Evolutionary conservation across 2,113 vertebrate genomes (phyloP), one percentile per base, ranked within the genome.

Genomic region (Cinclus mexicanus): DNA sequence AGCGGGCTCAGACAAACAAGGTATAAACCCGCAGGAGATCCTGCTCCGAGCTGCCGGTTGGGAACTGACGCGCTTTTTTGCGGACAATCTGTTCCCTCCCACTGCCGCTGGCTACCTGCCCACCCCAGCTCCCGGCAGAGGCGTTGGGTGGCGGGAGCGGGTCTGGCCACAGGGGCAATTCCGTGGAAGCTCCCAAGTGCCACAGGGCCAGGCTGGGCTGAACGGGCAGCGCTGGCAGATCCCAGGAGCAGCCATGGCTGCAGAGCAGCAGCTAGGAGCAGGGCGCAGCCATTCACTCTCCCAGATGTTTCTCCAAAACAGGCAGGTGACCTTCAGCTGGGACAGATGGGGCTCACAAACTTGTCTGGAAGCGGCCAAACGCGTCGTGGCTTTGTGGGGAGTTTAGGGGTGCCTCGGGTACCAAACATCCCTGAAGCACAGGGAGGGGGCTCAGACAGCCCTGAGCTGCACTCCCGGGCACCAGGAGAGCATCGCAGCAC

Each of bases 381-480:
- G 6, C 15, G 3, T 2, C 4, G 17, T 13, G 61, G 11, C 1
- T 44, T 16, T 77, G 6, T 4, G 44, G 26, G 22, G n/a, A 29
- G 15, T 12, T 46, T 13, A 26, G 35, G 29, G 41, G 8, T 14
- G 46, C 50, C 53, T 19, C 42, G 2, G 29, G 39, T 39, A 17
- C 8, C 46, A 1, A 46, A 20, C 1, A 0, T 2, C n/a, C 13
- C 70, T 0, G 42, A 10, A 61, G 31, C 0, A 1, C 21, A 6
- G 83, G 31, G 37, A 23, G 31, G 53, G 3, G 12, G 42, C 75
- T 71, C 35, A 5, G 16, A 7, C 63, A 44, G 46, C 61, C 24
- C 55, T 3, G 3, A 9, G 64, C 59, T 5, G 53, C 2, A 0
- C 17, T 7, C 1, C 5, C 9, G 4, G 1, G 64, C 2, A 0